Base-by-base conservation (phyloP, 2,888 invertebrate genomes). In the Molorchus minor region DNA sequence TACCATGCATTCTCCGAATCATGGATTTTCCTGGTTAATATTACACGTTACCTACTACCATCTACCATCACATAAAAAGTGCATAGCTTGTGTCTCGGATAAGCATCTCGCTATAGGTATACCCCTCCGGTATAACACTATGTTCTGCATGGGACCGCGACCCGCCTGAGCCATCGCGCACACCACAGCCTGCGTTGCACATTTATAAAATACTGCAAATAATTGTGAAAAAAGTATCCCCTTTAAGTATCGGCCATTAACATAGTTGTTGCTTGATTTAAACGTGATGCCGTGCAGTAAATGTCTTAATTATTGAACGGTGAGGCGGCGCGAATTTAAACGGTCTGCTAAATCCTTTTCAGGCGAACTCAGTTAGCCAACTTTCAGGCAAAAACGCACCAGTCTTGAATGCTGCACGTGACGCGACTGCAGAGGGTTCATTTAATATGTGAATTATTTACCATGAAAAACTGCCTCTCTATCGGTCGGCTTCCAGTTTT, bases 281-380 rank as follows among this genome's bases (percentile, higher is more conserved):
- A 79, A 78, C 79, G 78, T 78, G 79, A 79, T 77, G 77, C 76
- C 77, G 76, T 77, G 78, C 74, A 77, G 79, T 78, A 79, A 80
- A 80, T 79, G 80, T 80, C 80, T 80, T 80, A 80, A 80, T 80
- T 80, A 80, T 80, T 77, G 78, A 70, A 71, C 71, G 73, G 73
- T 71, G 77, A 73, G 74, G 74, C 79, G 76, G 79, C 71, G 79
- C 79, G 80, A 80, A 80, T 80, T 77, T 75, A 80, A 80, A 80
- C 80, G 75, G 78, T 76, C 79, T 79, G 75, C 78, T 80, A 78
- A 78, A 74, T 73, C 80, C 80, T 77, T 80, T 80, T 80, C 76
- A 76, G 79, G 79, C 75, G 75, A 76, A 67, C 76, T 73, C 73
- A 76, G 72, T 76, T 75, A 70, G 75, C 75, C 74, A 71, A 72